These are phyloP conservation scores for human (Homo sapiens) DNA, from an alignment of 2,113 vertebrate species.

Conservation along the genomic window GRCh38 chr5:6407501-6408000, in stretches of 20 bases:
- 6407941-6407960: background rate
- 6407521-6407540: background rate
- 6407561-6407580: background rate
- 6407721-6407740: conserved; percentile 20
- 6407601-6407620: background rate
- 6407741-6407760: background rate
- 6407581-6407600: background rate
- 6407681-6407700: background rate
- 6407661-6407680: background rate
- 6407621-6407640: background rate
- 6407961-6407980: background rate
- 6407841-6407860: background rate
- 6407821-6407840: background rate
- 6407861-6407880: background rate
- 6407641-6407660: background rate
- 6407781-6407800: background rate
- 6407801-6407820: background rate
- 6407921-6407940: background rate
- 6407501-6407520: background rate
- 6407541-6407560: background rate
- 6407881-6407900: background rate
- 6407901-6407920: background rate
- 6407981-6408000: background rate
- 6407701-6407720: background rate
- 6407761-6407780: background rate